A percentile compares a stretch with the other conserved stretches of the same genome.
phyloP scores from a whole-genome alignment of 2,888 invertebrate species.

The Carpatolechia fugitivella region DNA sequence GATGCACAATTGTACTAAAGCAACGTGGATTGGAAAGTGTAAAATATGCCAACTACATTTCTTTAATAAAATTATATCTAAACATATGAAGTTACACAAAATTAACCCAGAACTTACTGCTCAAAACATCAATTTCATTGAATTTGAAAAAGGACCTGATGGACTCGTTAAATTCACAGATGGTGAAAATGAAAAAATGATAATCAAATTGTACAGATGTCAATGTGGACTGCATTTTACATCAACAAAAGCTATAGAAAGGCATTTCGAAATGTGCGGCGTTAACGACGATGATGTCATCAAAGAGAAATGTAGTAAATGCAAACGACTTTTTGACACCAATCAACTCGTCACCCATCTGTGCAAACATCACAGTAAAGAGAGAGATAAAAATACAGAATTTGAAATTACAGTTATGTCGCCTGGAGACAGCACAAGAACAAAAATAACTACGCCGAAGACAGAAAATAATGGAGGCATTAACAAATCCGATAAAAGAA shows the following conservation, averaged over 20 bases:
- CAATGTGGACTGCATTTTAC: slow-evolving; percentile 42
- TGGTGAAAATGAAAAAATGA: neutral
- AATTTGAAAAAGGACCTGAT: neutral
- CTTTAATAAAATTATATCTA: neutral
- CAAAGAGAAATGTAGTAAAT: slow-evolving; percentile 42
- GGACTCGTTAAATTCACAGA: neutral
- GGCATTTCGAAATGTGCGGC: slow-evolving; percentile 31
- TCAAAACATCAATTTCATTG: neutral
- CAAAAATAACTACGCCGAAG: neutral
- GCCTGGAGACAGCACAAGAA: neutral
- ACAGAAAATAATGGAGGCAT: neutral
- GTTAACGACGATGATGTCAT: slow-evolving; percentile 20
- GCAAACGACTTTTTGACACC: slow-evolving; percentile 37
- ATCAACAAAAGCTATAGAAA: slow-evolving; percentile 29
- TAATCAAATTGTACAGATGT: slow-evolving; percentile 34
- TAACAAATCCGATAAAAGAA: neutral
- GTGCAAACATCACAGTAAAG: slow-evolving; percentile 38
- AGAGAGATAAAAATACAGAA: slow-evolving; percentile 19
- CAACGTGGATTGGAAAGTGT: neutral
- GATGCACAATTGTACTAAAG: neutral
- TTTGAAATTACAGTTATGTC: neutral
- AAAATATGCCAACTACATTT: neutral
- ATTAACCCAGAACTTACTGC: neutral
- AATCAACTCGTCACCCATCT: slow-evolving; percentile 38
- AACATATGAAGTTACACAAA: neutral